Evolutionary conservation across 2,888 invertebrate species (phyloP).

Genomic region (Tromatobia lineatoria): DNA sequence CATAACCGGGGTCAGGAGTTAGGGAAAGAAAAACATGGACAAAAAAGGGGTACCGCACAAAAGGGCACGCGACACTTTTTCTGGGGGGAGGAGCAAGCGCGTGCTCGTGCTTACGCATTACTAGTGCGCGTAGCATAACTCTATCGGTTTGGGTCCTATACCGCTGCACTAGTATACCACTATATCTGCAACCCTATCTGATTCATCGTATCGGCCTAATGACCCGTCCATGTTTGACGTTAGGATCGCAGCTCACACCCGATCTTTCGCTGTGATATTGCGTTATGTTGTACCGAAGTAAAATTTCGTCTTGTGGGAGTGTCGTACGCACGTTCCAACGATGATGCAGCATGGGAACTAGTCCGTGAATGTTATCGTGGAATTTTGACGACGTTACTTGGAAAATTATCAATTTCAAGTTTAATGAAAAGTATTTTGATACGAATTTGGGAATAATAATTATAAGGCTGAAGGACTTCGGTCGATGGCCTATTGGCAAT

Average conservation of each 20-base stretch:
- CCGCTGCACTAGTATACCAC: not conserved
- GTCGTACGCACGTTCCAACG: constrained; percentile 27
- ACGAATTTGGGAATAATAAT: no score
- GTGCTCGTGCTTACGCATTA: constrained; percentile 68
- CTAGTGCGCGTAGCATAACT: constrained; percentile 37
- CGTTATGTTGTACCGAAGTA: constrained; percentile 4
- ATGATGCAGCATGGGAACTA: constrained; percentile 65
- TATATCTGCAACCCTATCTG: constrained; percentile 79
- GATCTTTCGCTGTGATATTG: constrained; percentile 38
- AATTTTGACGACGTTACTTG: not conserved
- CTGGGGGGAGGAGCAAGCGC: constrained; percentile 66
- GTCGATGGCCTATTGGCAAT: no score
- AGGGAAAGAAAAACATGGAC: constrained; percentile 68
- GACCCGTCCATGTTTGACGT: constrained; percentile 80
- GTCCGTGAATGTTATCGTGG: not conserved
- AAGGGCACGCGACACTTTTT: constrained; percentile 82
- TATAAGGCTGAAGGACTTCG: no score
- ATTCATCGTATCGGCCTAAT: constrained; percentile 82
- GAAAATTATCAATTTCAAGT: not conserved
- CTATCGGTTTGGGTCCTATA: constrained; percentile 47
- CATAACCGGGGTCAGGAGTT: constrained; percentile 77
- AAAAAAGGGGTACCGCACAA: constrained; percentile 81
- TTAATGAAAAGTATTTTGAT: no score
- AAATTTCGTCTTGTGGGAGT: constrained; percentile 52
- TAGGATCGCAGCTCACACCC: constrained; percentile 71